A percentile compares a stretch with the other conserved stretches of the same genome.
phyloP scores from a whole-genome alignment of 1,140 invertebrate species.

The Saccostrea cuccullata region DNA sequence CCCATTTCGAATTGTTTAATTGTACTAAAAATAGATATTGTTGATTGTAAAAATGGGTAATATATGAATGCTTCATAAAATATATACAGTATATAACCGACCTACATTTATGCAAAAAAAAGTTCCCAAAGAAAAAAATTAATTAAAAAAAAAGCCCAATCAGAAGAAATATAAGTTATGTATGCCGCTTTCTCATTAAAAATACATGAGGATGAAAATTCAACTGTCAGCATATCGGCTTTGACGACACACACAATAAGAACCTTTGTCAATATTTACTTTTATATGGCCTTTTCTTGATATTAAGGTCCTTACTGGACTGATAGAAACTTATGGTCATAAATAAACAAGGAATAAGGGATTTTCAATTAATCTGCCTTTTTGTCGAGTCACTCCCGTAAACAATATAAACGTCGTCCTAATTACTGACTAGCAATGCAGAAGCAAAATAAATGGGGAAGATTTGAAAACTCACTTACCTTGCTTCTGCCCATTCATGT shows the following conservation, averaged over 20 bases:
- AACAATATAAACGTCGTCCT: neutral
- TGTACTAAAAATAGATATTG: no score
- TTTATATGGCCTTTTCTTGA: neutral
- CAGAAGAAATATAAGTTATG: no score
- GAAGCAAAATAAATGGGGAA: neutral
- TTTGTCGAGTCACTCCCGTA: neutral
- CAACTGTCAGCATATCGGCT: neutral
- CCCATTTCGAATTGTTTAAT: no score
- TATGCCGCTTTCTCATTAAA: neutral
- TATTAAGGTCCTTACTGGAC: neutral
- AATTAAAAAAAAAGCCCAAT: no score
- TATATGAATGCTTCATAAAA: no score
- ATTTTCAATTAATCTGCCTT: neutral
- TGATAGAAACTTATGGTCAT: neutral
- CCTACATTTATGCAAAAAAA: no score
- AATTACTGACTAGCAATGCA: neutral
- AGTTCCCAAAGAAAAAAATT: no score
- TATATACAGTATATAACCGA: no score
- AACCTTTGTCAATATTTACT: neutral
- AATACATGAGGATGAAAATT: neutral
- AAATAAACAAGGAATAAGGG: neutral
- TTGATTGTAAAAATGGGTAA: no score
- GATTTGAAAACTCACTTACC: neutral
- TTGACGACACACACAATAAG: no score
- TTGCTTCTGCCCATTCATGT: neutral